phyloP scores from a whole-genome alignment of 2,888 invertebrate species.

The Andricus quercusramuli region DNA sequence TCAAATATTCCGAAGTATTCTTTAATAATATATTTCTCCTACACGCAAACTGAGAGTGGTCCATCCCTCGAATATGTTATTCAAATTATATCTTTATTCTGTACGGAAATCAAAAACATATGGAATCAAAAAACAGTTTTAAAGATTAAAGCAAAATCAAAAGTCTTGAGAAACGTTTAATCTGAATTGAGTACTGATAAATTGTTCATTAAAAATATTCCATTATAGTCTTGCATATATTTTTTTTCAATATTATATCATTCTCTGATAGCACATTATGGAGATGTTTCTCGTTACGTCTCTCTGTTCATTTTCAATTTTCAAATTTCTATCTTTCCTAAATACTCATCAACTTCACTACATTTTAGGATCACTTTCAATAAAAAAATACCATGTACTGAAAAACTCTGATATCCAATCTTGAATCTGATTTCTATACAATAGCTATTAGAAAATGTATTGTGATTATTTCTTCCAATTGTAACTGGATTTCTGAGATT shows the following conservation, averaged over 20 bases:
- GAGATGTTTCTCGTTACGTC: neutral
- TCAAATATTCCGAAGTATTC: too few relatives aligned
- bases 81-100: neutral
- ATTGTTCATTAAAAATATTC: neutral
- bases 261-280: neutral
- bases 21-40: too few relatives aligned
- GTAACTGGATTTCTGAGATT: neutral
- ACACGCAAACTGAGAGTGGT: too few relatives aligned
- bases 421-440: neutral
- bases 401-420: neutral
- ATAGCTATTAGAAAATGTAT: neutral
- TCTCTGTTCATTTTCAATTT: neutral
- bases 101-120: too few relatives aligned
- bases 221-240: neutral
- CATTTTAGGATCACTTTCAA: too few relatives aligned
- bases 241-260: neutral
- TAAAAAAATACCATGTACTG: neutral
- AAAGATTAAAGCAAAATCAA: neutral
- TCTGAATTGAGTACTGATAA: neutral
- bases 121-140: neutral
- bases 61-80: too few relatives aligned
- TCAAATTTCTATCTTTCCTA: neutral
- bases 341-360: neutral
- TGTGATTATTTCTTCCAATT: neutral
- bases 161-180: neutral